A percentile compares a stretch with the other conserved stretches of the same genome.
These are phyloP conservation scores for Lucilia cuprina DNA, from an alignment of 1,140 invertebrate genomes.

Conservation along the genomic window DNA sequence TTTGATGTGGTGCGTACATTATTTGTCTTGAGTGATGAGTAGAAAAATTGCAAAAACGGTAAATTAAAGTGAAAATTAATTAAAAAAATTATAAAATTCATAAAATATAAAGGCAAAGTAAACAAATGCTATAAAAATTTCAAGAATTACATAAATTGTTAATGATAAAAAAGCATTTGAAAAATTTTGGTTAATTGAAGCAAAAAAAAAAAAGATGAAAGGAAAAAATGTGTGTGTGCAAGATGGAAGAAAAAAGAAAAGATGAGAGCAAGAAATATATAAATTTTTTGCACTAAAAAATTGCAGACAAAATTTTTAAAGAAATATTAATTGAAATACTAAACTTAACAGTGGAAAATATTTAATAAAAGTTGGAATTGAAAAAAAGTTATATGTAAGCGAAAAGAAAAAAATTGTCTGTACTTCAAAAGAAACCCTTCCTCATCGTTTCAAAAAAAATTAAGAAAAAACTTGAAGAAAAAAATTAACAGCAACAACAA, in stretches of 20 bases:
- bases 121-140: slow-evolving; percentile 44
- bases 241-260: background rate
- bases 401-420: slow-evolving; percentile 55
- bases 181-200: slow-evolving; percentile 36
- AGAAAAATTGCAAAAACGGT: slow-evolving; percentile 58
- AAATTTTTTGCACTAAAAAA: background rate
- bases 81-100: slow-evolving; percentile 46
- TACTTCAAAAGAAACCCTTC: slow-evolving; percentile 55
- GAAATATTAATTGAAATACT: slow-evolving; percentile 4
- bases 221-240: slow-evolving; percentile 15
- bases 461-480: background rate
- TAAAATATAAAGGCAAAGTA: slow-evolving; percentile 46
- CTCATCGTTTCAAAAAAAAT: background rate
- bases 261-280: background rate
- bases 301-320: background rate
- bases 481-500: slow-evolving; percentile 22
- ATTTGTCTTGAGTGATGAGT: slow-evolving; percentile 54
- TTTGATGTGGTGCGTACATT: slow-evolving; percentile 60
- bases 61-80: slow-evolving; percentile 54
- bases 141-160: slow-evolving; percentile 48
- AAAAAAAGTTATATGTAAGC: slow-evolving; percentile 35
- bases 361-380: background rate
- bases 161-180: slow-evolving; percentile 48
- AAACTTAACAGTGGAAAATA: background rate
- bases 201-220: background rate